These are phyloP conservation scores for Diarsia rubi DNA, from an alignment of 2,888 invertebrate species.

Conservation along the genomic window DNA sequence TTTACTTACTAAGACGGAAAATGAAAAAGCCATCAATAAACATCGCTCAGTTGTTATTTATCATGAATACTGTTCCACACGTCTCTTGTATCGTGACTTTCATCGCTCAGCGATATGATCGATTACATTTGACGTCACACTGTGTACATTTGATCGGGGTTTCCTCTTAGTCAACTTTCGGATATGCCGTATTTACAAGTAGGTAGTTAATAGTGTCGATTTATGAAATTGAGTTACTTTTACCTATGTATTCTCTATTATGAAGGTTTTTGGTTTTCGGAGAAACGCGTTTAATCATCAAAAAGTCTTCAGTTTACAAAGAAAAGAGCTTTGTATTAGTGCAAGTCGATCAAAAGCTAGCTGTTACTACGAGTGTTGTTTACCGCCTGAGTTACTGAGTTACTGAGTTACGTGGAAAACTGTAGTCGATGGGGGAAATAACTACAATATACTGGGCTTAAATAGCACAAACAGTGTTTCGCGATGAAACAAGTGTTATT, in stretches of 20 bases:
- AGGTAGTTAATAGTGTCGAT: neutral
- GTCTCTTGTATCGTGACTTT: constrained; percentile 9
- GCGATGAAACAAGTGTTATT: neutral
- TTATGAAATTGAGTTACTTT: neutral
- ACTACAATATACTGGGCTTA: constrained; percentile 7
- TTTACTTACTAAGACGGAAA: constrained; percentile 1
- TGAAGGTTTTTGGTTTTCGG: neutral
- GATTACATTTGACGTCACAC: constrained; percentile 14
- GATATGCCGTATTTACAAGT: neutral
- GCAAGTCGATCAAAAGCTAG: constrained; percentile 37
- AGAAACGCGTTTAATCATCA: constrained; percentile 31
- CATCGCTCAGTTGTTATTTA: neutral
- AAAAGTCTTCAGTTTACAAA: constrained; percentile 12
- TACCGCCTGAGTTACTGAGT: constrained; percentile 13
- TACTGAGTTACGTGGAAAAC: constrained; percentile 39
- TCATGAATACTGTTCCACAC: neutral
- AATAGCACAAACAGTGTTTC: constrained; percentile 24
- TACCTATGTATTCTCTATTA: too few relatives aligned
- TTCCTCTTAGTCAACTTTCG: constrained; percentile 12
- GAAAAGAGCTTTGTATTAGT: constrained; percentile 26
- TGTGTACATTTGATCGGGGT: neutral
- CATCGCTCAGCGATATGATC: constrained; percentile 11
- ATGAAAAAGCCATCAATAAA: neutral
- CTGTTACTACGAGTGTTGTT: constrained; percentile 41
- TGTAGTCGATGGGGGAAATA: constrained; percentile 34